Evolutionary conservation across 2,888 invertebrate genomes (phyloP).

Genomic region (Orthosia incerta): DNA sequence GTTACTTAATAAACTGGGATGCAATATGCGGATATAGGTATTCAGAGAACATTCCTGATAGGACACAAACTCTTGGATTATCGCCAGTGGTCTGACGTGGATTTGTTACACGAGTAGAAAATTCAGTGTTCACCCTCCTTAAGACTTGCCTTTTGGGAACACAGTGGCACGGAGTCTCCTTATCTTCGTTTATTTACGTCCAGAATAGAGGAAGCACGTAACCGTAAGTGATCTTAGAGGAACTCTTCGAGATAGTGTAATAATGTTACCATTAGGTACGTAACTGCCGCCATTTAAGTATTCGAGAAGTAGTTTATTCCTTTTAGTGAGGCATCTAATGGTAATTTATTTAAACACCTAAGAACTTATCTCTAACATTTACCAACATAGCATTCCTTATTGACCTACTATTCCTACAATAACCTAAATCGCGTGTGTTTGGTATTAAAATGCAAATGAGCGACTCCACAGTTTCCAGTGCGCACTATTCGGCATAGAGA

Average conservation of each 20-base stretch:
- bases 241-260: neutral
- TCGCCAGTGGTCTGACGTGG: slow-evolving; percentile 82
- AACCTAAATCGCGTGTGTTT: slow-evolving; percentile 8
- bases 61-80: slow-evolving; percentile 83
- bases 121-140: slow-evolving; percentile 79
- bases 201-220: slow-evolving; percentile 22
- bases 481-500: slow-evolving; percentile 64
- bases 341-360: slow-evolving; percentile 1
- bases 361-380: slow-evolving; percentile 3
- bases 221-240: slow-evolving; percentile 1
- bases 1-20: slow-evolving; percentile 57
- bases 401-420: slow-evolving; percentile 4
- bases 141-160: slow-evolving; percentile 63
- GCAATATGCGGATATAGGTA: slow-evolving; percentile 68
- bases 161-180: slow-evolving; percentile 56
- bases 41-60: slow-evolving; percentile 75
- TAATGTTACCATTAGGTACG: neutral
- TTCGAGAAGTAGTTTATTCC: neutral
- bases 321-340: neutral
- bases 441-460: slow-evolving; percentile 50
- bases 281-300: slow-evolving; percentile 6
- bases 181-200: slow-evolving; percentile 40
- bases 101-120: slow-evolving; percentile 83
- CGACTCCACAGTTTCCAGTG: slow-evolving; percentile 51
- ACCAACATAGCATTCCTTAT: slow-evolving; percentile 26